Base-by-base conservation (phyloP, 1,140 invertebrate species). In the Bombyx mandarina region DNA sequence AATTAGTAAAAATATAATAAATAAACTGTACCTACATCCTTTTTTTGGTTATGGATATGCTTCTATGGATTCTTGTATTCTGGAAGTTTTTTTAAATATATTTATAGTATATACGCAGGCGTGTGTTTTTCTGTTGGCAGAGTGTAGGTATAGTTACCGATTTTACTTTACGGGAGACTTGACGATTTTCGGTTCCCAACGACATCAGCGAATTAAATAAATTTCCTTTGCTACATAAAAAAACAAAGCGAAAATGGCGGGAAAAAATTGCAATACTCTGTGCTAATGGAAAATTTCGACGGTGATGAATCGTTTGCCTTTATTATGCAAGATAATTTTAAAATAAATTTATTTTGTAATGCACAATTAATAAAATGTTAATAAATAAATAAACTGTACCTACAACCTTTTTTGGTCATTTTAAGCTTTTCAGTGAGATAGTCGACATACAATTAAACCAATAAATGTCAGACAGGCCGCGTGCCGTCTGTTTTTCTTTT, bases 111-210 rank as follows among this genome's bases (percentile, higher is more conserved):
- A 76, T 79, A 77, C 60, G 52, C 68, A 73, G 67, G 70, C 63
- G 65, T 74, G 61, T 73, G 62, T 63, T 64, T 57, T 56, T 57
- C 51, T 67, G 71, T 62, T 71, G 69, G 57, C 56, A 43, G n/a
- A 48, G 6, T 43, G 57, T 59, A 66, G 0, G 12, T 18, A 71
- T 69, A 18, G 67, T 71, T 63, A 55, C 26, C 57, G 63, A 48
- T 56, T 58, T 61, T 43, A 53, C 54, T 75, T 77, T 76, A 75
- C 78, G 74, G 70, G 72, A 75, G 69, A 79, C 52, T 74, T 71
- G 45, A 52, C 69, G 67, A 79, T 81, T 75, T 63, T 61, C 43
- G 48, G 48, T 43, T 35, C 53, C 44, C 8, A 18, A 22, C 26
- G 26, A 45, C 26, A 8, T 2, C 45, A 8, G 43, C 43, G 44